Evolutionary conservation across 2,113 vertebrate species (phyloP).

Genomic region (Crotalus viridis): DNA sequence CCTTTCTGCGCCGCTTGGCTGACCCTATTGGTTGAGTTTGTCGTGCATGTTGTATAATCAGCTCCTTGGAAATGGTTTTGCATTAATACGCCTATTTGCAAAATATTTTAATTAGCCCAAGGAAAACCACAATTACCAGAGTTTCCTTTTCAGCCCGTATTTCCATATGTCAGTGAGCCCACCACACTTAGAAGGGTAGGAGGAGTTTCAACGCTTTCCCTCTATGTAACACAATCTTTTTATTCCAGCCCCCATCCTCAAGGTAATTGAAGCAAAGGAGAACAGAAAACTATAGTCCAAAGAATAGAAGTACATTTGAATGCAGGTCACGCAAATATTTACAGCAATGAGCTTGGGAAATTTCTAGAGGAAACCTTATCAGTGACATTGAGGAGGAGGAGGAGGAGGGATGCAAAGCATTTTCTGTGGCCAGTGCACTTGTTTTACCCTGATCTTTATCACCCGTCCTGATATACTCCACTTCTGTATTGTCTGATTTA

Average conservation of each 20-base stretch:
- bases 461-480: neutral
- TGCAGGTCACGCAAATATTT: neutral
- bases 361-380: neutral
- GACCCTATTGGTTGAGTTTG: neutral
- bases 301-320: neutral
- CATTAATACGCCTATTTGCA: constrained; percentile 61
- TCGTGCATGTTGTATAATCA: constrained; percentile 43
- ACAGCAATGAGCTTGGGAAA: constrained; percentile 12
- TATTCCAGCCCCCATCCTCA: constrained; percentile 4
- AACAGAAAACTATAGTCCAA: neutral
- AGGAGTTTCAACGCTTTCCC: neutral
- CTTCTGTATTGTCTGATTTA: neutral
- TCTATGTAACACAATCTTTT: neutral
- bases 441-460: neutral
- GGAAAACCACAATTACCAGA: neutral
- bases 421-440: accelerated
- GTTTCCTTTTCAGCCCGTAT: constrained; percentile 54
- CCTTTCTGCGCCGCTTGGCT: constrained; percentile 20
- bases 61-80: constrained; percentile 51
- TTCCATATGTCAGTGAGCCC: constrained; percentile 40
- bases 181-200: constrained; percentile 8
- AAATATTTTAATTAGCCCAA: constrained; percentile 47
- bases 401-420: neutral
- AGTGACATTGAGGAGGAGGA: neutral
- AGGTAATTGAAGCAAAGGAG: constrained; percentile 2